Evolutionary conservation across 92 coral and sea anemone species (phyloP).

Genomic region (Palythoa grandis): DNA sequence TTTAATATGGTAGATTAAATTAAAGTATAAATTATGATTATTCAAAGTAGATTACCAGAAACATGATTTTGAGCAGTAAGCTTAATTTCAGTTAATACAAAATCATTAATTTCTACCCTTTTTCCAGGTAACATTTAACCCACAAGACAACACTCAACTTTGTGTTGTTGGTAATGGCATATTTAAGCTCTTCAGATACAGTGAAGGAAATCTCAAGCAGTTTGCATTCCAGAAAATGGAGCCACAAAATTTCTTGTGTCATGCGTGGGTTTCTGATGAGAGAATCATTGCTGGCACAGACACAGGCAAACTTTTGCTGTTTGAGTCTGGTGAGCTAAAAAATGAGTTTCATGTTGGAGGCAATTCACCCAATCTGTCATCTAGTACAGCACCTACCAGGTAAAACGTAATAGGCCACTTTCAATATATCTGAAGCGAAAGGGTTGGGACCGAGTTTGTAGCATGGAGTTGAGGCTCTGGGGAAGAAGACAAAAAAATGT

Average conservation of each 20-base stretch:
- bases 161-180: constrained; percentile 99
- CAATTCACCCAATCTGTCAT: constrained; percentile 68
- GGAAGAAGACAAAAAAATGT: too few species aligned
- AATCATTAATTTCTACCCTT: background rate
- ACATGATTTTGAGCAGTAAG: background rate
- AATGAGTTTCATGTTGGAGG: constrained; percentile 89
- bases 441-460: too few species aligned
- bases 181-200: constrained; percentile 98
- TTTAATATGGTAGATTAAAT: too few species aligned
- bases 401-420: background rate
- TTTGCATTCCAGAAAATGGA: constrained; percentile 99
- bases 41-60: too few species aligned
- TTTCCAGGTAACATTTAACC: constrained; percentile 87
- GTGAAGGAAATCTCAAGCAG: constrained; percentile 97
- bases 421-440: too few species aligned
- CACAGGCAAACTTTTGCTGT: constrained; percentile 81
- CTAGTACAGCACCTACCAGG: constrained; percentile 68
- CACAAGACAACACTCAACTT: constrained; percentile 97
- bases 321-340: constrained; percentile 97
- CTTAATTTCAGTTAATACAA: background rate
- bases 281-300: constrained; percentile 97
- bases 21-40: too few species aligned
- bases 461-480: too few species aligned
- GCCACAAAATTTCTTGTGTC: constrained; percentile 96
- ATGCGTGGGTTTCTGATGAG: constrained; percentile 98